A percentile compares a stretch with the other conserved stretches of the same genome.
These are phyloP conservation scores for Amitus sp. DNA, from an alignment of 2,888 invertebrate genomes.

Conservation along the genomic window DNA sequence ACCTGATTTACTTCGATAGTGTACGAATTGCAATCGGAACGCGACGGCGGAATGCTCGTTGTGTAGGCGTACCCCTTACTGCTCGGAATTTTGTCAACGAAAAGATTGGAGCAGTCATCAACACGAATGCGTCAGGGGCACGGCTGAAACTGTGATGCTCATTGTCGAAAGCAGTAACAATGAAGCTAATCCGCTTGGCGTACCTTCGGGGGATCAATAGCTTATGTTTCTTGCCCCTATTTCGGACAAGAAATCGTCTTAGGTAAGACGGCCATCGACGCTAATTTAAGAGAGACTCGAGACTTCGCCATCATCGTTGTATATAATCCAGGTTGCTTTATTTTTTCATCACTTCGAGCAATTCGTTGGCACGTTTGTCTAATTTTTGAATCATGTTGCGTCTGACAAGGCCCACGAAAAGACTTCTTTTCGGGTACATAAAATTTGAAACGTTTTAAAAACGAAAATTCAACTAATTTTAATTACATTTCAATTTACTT, in stretches of 20 bases:
- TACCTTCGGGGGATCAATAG: slow-evolving; percentile 59
- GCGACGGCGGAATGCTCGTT: slow-evolving; percentile 88
- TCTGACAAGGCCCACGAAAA: too few species aligned
- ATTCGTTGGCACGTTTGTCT: too few species aligned
- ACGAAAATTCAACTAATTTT: too few species aligned
- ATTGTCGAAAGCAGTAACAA: slow-evolving; percentile 77
- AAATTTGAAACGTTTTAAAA: too few species aligned
- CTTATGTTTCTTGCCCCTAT: slow-evolving; percentile 54
- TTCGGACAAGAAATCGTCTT: slow-evolving; percentile 39
- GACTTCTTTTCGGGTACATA: too few species aligned
- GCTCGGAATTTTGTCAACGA: slow-evolving; percentile 89
- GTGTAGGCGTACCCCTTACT: slow-evolving; percentile 87
- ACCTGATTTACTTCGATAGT: slow-evolving; percentile 67
- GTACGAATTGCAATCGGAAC: slow-evolving; percentile 89
- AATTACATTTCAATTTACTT: too few species aligned
- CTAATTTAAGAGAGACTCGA: too few species aligned
- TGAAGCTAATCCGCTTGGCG: slow-evolving; percentile 52
- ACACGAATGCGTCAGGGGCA: slow-evolving; percentile 82
- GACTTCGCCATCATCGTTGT: too few species aligned
- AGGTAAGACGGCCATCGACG: slow-evolving; percentile 11
- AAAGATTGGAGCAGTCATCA: slow-evolving; percentile 91
- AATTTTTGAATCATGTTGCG: too few species aligned
- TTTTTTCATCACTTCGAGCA: too few species aligned
- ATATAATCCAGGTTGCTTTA: too few species aligned
- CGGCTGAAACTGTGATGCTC: slow-evolving; percentile 84